These are phyloP conservation scores for Homarus gammarus DNA, from an alignment of 2,888 invertebrate genomes.

Conservation along the genomic window DNA sequence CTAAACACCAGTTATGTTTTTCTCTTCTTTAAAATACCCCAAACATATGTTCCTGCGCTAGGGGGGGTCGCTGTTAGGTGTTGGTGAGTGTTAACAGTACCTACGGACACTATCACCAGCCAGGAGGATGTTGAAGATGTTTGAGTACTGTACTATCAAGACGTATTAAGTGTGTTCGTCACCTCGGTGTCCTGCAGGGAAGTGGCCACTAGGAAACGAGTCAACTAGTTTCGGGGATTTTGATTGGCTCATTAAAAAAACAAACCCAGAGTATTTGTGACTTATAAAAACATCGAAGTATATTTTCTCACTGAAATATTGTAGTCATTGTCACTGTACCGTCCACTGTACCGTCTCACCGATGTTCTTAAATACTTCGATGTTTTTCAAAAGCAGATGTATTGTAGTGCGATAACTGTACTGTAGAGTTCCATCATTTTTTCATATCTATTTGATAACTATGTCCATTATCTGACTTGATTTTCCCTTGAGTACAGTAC, in stretches of 20 bases:
- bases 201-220: slow-evolving; percentile 53
- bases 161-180: not conserved
- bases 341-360: not conserved
- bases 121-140: slow-evolving; percentile 20
- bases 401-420: slow-evolving; percentile 24
- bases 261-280: slow-evolving; percentile 18
- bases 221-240: slow-evolving; percentile 21
- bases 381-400: slow-evolving; percentile 8
- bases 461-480: not conserved
- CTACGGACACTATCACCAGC: not conserved
- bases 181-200: not conserved
- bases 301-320: not conserved
- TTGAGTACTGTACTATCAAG: not conserved
- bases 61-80: not conserved
- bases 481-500: not conserved
- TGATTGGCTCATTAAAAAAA: slow-evolving; percentile 25
- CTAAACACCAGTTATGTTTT: not conserved
- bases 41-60: not conserved
- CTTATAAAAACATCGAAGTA: slow-evolving; percentile 43
- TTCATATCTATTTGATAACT: not conserved
- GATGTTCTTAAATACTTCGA: slow-evolving; percentile 1
- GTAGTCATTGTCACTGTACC: too few relatives aligned
- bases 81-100: not conserved
- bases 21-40: not conserved
- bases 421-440: not conserved